Percentiles rank a stretch among this genome's conserved stretches.
phyloP scores from a whole-genome alignment of 2,113 vertebrate genomes.

The Labeo catla region DNA sequence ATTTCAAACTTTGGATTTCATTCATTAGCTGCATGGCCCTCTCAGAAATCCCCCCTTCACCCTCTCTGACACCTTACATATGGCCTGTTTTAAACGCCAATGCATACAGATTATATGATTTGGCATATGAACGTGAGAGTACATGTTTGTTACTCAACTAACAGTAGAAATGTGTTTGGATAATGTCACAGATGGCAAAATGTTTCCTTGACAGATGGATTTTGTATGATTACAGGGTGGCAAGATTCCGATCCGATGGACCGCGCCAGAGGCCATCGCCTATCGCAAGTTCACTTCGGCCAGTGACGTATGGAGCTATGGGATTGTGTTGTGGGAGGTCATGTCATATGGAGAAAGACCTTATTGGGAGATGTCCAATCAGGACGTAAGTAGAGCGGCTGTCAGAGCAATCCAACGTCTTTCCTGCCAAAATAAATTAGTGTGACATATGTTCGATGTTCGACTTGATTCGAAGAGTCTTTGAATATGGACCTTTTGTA shows the following conservation, averaged over 20 bases:
- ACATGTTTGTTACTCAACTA: neutral
- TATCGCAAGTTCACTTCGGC: constrained; percentile 98
- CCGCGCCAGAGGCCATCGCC: constrained; percentile 95
- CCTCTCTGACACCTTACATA: constrained; percentile 24
- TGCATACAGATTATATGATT: constrained; percentile 18
- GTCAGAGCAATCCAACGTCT: constrained; percentile 58
- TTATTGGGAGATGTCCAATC: constrained; percentile 99
- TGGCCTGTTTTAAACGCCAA: constrained; percentile 35
- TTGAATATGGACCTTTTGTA: neutral
- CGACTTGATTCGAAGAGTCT: neutral
- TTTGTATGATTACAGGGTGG: constrained; percentile 81
- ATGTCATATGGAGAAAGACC: constrained; percentile 98
- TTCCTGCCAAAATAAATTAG: constrained; percentile 65
- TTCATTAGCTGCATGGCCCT: neutral
- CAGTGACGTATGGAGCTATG: constrained; percentile 96
- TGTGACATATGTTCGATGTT: constrained; percentile 52
- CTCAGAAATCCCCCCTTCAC: neutral
- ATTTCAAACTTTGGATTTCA: neutral
- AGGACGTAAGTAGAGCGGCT: constrained; percentile 87
- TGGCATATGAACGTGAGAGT: neutral
- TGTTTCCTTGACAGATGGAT: constrained; percentile 11
- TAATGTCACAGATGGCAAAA: neutral
- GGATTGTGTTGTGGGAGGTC: constrained; percentile 98
- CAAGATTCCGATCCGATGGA: constrained; percentile 98
- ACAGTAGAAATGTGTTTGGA: neutral